These are phyloP conservation scores for Melopsittacus undulatus DNA, from an alignment of 2,797 vertebrate species.

Conservation along the genomic window DNA sequence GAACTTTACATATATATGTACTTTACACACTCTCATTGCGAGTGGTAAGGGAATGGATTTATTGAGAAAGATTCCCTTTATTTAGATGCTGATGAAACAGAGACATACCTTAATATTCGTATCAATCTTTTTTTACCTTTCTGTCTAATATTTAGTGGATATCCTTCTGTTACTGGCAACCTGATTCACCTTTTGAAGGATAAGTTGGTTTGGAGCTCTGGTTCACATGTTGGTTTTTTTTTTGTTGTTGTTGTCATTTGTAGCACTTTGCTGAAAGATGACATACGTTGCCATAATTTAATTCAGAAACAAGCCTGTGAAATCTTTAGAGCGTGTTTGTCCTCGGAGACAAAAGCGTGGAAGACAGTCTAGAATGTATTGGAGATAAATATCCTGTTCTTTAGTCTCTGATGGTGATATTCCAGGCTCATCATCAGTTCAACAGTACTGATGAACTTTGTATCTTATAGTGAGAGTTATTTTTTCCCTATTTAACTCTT, in stretches of 20 bases:
- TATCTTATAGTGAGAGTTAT: background rate
- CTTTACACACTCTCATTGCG: background rate
- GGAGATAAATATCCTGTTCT: background rate
- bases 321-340: background rate
- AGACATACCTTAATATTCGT: background rate
- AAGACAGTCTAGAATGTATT: background rate
- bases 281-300: rapidly evolving
- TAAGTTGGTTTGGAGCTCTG: background rate
- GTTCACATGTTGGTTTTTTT: background rate
- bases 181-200: background rate
- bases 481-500: background rate
- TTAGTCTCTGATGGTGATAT: background rate
- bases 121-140: background rate
- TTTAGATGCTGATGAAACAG: background rate
- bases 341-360: background rate
- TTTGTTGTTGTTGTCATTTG: no score
- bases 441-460: background rate
- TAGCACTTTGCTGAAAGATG: background rate
- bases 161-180: background rate
- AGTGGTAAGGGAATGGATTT: background rate
- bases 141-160: background rate
- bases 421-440: background rate
- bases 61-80: background rate
- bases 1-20: background rate
- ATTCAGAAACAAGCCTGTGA: background rate